phyloP scores from a whole-genome alignment of 2,797 vertebrate species.

The Novumbra hubbsi region DNA sequence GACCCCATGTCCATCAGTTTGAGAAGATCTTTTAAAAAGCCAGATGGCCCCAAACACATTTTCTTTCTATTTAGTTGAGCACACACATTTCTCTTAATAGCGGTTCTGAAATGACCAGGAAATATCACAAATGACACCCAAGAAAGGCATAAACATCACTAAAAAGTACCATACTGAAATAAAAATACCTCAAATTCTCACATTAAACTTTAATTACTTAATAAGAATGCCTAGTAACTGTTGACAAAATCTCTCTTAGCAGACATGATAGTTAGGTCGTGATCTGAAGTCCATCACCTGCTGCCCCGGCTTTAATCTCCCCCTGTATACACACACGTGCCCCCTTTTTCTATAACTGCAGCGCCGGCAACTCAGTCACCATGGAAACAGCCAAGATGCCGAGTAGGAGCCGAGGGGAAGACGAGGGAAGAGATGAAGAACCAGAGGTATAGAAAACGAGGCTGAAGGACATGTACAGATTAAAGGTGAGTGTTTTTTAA shows the following conservation, averaged over 20 bases:
- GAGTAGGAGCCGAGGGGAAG: slow-evolving; percentile 34
- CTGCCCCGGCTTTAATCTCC: slow-evolving; percentile 28
- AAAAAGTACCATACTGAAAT: neutral
- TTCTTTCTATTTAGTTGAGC: too few relatives aligned
- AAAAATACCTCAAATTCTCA: neutral
- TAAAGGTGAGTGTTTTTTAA: slow-evolving; percentile 53
- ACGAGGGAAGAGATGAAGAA: slow-evolving; percentile 34
- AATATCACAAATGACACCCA: neutral
- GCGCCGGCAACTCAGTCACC: slow-evolving; percentile 61
- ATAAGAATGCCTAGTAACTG: neutral
- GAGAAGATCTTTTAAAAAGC: too few relatives aligned
- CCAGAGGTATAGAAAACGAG: slow-evolving; percentile 52
- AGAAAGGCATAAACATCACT: neutral
- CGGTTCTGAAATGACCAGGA: neutral
- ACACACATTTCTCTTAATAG: too few relatives aligned
- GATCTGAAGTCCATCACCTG: slow-evolving; percentile 57
- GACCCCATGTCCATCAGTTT: too few relatives aligned
- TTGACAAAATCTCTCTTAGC: slow-evolving; percentile 9
- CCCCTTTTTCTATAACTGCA: slow-evolving; percentile 49
- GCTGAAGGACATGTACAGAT: slow-evolving; percentile 60
- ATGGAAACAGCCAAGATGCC: slow-evolving; percentile 79
- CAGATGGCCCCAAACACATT: too few relatives aligned
- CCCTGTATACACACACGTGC: slow-evolving; percentile 6
- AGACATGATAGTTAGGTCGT: neutral
- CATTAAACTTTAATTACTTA: neutral